A percentile compares a stretch with the other conserved stretches of the same genome.
Evolutionary conservation across 2,113 vertebrate genomes (phyloP).

Genomic region (Saguinus midas): DNA sequence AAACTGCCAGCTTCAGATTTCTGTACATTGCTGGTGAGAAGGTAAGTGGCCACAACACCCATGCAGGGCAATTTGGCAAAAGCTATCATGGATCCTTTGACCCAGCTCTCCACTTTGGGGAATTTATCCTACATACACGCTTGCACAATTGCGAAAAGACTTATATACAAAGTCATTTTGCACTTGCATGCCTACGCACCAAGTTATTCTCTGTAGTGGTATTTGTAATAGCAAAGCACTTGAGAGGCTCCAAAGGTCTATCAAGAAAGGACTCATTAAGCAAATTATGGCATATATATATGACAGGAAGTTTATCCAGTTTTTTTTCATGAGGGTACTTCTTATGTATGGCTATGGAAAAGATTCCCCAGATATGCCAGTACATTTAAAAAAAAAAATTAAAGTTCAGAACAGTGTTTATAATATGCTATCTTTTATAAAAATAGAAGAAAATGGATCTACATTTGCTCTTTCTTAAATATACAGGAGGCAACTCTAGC

Average conservation of each 20-base stretch:
- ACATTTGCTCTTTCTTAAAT: slow-evolving; percentile 23
- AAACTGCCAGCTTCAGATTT: background rate
- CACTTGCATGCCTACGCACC: background rate
- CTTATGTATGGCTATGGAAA: background rate
- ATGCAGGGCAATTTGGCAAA: background rate
- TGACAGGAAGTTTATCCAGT: background rate
- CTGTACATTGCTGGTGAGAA: background rate
- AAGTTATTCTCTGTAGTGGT: background rate
- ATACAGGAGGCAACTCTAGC: background rate
- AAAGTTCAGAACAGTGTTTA: background rate
- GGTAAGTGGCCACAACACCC: background rate
- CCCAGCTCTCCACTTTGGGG: background rate
- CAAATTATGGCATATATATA: background rate
- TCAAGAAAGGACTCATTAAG: background rate
- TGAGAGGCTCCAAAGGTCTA: background rate
- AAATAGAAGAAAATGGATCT: background rate
- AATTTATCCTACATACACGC: too few species aligned
- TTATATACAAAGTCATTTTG: background rate
- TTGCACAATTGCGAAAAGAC: background rate
- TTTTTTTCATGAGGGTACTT: background rate
- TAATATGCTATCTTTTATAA: background rate
- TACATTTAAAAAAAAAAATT: background rate
- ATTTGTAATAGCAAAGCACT: background rate
- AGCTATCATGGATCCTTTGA: background rate
- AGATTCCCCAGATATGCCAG: background rate